These are phyloP conservation scores for Morelia viridis DNA, from an alignment of 2,797 vertebrate species.

Conservation along the genomic window DNA sequence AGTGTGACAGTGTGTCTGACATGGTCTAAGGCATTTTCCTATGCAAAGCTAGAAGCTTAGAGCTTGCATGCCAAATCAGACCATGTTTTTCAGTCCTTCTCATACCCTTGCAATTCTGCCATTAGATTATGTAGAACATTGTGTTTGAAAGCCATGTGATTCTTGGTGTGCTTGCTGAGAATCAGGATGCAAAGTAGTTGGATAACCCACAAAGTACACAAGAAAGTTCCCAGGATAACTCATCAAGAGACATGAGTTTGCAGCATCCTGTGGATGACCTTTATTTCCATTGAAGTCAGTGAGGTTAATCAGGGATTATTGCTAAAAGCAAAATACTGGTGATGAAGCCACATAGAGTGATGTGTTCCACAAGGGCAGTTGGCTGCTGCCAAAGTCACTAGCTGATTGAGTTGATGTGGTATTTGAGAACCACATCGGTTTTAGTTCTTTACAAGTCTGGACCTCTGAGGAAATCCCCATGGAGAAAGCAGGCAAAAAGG, in stretches of 20 bases:
- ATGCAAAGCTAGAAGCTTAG: background rate
- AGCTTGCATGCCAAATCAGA: background rate
- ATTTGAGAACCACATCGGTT: background rate
- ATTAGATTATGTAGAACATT: background rate
- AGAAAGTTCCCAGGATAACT: background rate
- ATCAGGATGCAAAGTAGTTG: background rate
- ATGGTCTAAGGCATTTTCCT: background rate
- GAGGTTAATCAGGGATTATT: background rate
- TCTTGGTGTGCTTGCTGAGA: background rate
- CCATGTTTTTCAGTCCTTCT: background rate
- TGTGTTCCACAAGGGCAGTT: background rate
- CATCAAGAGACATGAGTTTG: background rate
- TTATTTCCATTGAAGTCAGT: background rate
- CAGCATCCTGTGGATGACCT: background rate
- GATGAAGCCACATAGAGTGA: background rate
- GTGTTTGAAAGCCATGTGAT: background rate
- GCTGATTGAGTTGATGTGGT: background rate
- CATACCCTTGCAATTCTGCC: background rate
- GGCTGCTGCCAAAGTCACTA: background rate
- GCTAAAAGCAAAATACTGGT: background rate
- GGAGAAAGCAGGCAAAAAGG: background rate
- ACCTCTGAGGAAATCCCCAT: background rate
- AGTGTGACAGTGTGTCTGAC: too few relatives aligned
- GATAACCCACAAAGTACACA: background rate
- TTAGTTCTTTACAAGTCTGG: background rate